A percentile compares a stretch with the other conserved stretches of the same genome.
phyloP scores from a whole-genome alignment of 1,140 invertebrate genomes.

The Drosophila simulans region DNA sequence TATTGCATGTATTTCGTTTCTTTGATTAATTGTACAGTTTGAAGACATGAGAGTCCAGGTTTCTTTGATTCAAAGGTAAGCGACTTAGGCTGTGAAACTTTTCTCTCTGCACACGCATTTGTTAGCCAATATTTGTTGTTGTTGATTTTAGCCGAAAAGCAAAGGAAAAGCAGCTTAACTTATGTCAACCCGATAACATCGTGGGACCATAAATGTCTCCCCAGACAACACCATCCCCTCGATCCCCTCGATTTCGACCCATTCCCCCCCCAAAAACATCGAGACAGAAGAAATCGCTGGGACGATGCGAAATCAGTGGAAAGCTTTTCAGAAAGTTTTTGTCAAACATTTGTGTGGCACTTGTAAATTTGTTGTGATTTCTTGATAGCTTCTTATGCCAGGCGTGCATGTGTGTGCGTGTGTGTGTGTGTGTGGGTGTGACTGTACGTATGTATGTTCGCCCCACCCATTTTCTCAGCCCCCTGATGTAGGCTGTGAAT shows the following conservation, averaged over 20 bases:
- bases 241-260: not conserved
- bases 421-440: conserved; percentile 25
- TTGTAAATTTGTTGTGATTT: conserved; percentile 84
- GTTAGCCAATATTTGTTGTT: conserved; percentile 54
- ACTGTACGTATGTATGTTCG: not conserved
- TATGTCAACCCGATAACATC: conserved; percentile 82
- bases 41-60: too few species aligned
- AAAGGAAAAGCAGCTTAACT: conserved; percentile 82
- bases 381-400: conserved; percentile 79
- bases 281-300: conserved; percentile 70
- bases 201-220: conserved; percentile 77
- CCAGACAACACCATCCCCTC: conserved; percentile 18
- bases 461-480: too few species aligned
- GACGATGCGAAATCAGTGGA: conserved; percentile 81
- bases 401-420: conserved; percentile 37
- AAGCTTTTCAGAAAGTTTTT: conserved; percentile 82
- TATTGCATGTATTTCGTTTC: not conserved
- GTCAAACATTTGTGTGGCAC: conserved; percentile 83
- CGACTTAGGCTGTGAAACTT: not conserved
- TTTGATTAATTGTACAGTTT: too few species aligned
- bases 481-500: conserved; percentile 57
- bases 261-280: conserved; percentile 9
- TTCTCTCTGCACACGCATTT: conserved; percentile 29
- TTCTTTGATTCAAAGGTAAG: too few species aligned
- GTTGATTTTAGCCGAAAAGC: conserved; percentile 71